These are phyloP conservation scores for Aporophyla lueneburgensis DNA, from an alignment of 2,888 invertebrate species.

Conservation along the genomic window DNA sequence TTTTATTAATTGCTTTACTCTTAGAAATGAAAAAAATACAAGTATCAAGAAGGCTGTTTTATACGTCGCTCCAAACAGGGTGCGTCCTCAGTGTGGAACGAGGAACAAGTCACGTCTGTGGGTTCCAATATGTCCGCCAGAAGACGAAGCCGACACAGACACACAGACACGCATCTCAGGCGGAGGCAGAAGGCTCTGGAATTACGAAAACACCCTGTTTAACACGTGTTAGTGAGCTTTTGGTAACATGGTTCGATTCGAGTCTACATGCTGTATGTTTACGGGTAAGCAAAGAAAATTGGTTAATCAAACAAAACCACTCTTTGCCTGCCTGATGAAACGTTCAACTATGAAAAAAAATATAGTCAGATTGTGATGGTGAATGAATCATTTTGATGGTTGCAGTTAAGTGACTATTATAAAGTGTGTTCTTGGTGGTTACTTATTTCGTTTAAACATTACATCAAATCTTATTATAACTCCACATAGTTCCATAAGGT, in stretches of 20 bases:
- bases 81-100: slow-evolving; percentile 54
- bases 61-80: slow-evolving; percentile 12
- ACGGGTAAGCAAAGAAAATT: no score
- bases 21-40: neutral
- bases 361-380: neutral
- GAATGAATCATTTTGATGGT: neutral
- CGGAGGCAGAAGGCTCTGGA: neutral
- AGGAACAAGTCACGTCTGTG: slow-evolving; percentile 68
- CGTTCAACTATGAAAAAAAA: neutral
- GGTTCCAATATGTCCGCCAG: slow-evolving; percentile 70
- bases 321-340: neutral
- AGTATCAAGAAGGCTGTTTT: slow-evolving; percentile 53
- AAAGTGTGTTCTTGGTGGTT: neutral
- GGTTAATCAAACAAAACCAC: neutral
- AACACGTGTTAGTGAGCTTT: slow-evolving; percentile 22
- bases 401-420: neutral
- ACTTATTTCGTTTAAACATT: neutral
- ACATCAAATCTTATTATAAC: neutral
- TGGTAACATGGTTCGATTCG: neutral
- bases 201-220: slow-evolving; percentile 26
- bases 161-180: neutral
- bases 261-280: neutral
- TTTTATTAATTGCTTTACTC: neutral
- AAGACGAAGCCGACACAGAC: slow-evolving; percentile 27
- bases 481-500: no score